These are phyloP conservation scores for Tympanoctomys barrerae DNA, from an alignment of 2,797 vertebrate species.

Conservation along the genomic window DNA sequence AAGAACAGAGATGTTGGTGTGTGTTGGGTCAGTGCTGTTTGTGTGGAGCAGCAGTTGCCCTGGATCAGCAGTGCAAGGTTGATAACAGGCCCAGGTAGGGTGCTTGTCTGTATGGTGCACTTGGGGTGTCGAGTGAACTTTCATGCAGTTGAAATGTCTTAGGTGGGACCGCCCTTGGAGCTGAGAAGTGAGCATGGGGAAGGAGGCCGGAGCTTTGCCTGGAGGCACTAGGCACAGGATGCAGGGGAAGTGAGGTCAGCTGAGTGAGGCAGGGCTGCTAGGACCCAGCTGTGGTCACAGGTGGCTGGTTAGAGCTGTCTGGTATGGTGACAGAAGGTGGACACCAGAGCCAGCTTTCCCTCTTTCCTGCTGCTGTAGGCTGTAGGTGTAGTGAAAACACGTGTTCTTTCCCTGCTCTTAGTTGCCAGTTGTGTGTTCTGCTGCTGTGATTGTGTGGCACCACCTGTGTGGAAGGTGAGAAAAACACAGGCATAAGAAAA, in stretches of 20 bases:
- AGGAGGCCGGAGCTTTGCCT: background rate
- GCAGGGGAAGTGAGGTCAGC: background rate
- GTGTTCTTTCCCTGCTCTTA: background rate
- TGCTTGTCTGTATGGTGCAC: background rate
- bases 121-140: background rate
- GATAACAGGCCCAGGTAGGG: background rate
- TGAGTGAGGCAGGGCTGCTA: background rate
- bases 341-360: background rate
- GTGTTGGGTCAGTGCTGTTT: background rate
- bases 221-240: too few species aligned
- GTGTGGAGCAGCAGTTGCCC: background rate
- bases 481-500: background rate
- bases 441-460: background rate
- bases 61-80: background rate
- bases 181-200: background rate
- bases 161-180: background rate
- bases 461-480: background rate
- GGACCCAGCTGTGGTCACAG: background rate
- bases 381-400: background rate
- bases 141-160: background rate
- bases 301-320: background rate
- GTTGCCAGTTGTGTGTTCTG: background rate
- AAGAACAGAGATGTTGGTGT: background rate
- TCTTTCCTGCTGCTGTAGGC: background rate
- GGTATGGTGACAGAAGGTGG: background rate